phyloP scores from a whole-genome alignment of 1,140 invertebrate species.

The Mercenaria mercenaria region DNA sequence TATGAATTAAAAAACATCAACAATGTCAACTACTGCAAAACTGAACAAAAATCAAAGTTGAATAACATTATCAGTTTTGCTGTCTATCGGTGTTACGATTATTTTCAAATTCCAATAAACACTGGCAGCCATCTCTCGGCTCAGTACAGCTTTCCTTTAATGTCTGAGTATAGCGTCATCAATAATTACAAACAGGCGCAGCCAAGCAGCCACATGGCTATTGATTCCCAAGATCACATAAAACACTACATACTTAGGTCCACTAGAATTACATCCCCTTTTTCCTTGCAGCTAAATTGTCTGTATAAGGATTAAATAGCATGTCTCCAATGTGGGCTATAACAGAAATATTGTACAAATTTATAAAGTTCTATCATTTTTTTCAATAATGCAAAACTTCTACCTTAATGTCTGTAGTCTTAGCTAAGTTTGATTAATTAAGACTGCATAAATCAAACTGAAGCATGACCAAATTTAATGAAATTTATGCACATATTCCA shows the following conservation, averaged over 20 bases:
- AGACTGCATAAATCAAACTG: too few species aligned
- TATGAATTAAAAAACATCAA: too few species aligned
- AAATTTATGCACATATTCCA: too few species aligned
- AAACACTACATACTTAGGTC: slow-evolving; percentile 1
- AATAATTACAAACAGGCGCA: slow-evolving; percentile 33
- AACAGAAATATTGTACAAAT: too few species aligned
- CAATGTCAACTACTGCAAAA: neutral
- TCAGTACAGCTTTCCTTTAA: slow-evolving; percentile 17
- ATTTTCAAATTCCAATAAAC: slow-evolving; percentile 48
- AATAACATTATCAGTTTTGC: neutral
- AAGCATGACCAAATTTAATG: too few species aligned
- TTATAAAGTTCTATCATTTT: too few species aligned
- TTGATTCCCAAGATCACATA: slow-evolving; percentile 25
- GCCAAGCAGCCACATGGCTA: slow-evolving; percentile 20
- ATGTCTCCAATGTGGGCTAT: too few species aligned
- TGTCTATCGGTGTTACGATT: neutral
- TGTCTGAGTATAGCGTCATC: slow-evolving; percentile 16
- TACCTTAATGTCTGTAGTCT: too few species aligned
- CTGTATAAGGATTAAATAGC: too few species aligned
- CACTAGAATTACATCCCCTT: neutral
- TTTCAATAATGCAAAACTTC: too few species aligned
- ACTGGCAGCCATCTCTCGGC: slow-evolving; percentile 3
- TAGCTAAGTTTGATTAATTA: too few species aligned
- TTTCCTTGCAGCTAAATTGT: too few species aligned
- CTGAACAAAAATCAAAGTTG: neutral